Conservation (phyloP, 2,888 invertebrate genomes). For the Eueremaeus valkanovi region DNA sequence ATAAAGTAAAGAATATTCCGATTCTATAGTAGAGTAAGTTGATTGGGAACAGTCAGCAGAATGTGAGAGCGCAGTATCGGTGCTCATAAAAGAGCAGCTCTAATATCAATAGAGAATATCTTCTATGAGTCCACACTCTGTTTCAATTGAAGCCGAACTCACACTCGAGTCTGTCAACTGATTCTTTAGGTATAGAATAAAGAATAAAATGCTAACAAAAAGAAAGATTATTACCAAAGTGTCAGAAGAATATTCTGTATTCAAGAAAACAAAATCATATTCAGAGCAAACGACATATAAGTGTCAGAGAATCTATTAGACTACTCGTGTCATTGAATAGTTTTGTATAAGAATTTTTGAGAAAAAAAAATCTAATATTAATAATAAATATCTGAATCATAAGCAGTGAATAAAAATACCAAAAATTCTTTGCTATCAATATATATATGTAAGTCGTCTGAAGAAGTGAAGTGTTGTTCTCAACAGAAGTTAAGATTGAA, state of each 20-base stretch:
- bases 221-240: background rate
- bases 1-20: background rate
- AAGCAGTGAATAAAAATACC: too few relatives aligned
- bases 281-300: too few relatives aligned
- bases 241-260: background rate
- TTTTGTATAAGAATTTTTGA: too few relatives aligned
- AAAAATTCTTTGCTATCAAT: too few relatives aligned
- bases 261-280: background rate
- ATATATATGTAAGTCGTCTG: too few relatives aligned
- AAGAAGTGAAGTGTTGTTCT: background rate
- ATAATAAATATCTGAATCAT: too few relatives aligned
- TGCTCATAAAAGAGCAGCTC: background rate
- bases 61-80: constrained; percentile 25
- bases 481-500: too few relatives aligned
- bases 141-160: too few relatives aligned
- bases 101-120: constrained; percentile 13
- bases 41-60: background rate
- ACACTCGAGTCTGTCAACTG: background rate
- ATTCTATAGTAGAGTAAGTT: too few relatives aligned
- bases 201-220: background rate
- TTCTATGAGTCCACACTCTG: background rate
- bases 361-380: too few relatives aligned
- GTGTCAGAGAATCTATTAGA: too few relatives aligned
- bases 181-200: background rate
- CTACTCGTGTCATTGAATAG: too few relatives aligned